Percentiles rank a stretch among this genome's conserved stretches.
Evolutionary conservation across 2,113 vertebrate genomes (phyloP).

Genomic region (Oceanites oceanicus): DNA sequence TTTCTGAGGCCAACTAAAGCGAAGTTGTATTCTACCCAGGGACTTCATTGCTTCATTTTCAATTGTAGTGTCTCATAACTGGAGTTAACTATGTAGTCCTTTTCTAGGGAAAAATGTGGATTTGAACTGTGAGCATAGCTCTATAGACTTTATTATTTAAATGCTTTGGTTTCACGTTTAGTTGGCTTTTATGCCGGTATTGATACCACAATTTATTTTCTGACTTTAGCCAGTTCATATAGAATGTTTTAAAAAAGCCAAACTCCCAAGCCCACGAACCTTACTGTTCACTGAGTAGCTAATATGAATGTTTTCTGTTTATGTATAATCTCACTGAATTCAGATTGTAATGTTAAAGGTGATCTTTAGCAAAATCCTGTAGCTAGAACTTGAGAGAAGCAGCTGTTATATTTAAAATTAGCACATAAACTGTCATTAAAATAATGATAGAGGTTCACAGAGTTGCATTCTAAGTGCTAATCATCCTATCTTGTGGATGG

Average conservation of each 20-base stretch:
- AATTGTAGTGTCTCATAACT: conserved; percentile 18
- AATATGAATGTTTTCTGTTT: conserved; percentile 6
- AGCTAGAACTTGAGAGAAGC: conserved; percentile 39
- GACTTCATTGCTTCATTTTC: background rate
- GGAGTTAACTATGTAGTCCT: background rate
- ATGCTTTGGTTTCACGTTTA: conserved; percentile 17
- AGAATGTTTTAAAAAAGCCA: background rate
- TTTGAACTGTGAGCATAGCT: background rate
- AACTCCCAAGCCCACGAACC: background rate
- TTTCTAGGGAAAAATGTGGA: background rate
- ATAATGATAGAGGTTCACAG: conserved; percentile 7
- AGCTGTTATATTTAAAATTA: conserved; percentile 49
- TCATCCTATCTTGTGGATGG: background rate
- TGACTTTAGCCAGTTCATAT: background rate
- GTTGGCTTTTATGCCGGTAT: background rate
- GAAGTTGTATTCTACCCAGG: background rate
- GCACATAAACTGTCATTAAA: conserved; percentile 23
- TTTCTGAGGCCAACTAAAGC: background rate
- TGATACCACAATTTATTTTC: background rate
- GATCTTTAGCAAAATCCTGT: conserved; percentile 37
- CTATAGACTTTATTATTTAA: background rate
- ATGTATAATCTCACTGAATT: conserved; percentile 36
- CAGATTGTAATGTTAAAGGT: conserved; percentile 20
- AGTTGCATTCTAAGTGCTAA: conserved; percentile 3
- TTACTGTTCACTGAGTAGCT: background rate